phyloP scores from a whole-genome alignment of 2,888 invertebrate species.

The Drosophila kanekoi region DNA sequence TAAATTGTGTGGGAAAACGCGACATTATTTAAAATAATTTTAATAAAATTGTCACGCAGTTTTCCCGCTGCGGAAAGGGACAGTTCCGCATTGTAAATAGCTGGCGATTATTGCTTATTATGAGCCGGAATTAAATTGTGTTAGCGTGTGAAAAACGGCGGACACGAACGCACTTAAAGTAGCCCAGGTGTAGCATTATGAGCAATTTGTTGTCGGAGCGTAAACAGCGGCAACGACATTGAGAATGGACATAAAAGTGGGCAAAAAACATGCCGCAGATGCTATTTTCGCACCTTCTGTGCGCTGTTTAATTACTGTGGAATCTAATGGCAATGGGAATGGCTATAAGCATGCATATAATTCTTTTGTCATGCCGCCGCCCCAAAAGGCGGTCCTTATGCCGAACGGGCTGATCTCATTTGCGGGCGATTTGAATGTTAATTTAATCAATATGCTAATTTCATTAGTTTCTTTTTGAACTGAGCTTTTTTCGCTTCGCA shows the following conservation, averaged over 20 bases:
- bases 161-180: slow-evolving; percentile 56
- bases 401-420: slow-evolving; percentile 43
- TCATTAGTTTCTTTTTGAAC: slow-evolving; percentile 40
- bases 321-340: slow-evolving; percentile 49
- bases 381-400: slow-evolving; percentile 29
- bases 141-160: slow-evolving; percentile 57
- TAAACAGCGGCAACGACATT: slow-evolving; percentile 37
- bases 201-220: slow-evolving; percentile 59
- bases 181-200: slow-evolving; percentile 46
- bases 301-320: slow-evolving; percentile 40
- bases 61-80: slow-evolving; percentile 23
- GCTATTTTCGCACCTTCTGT: slow-evolving; percentile 53
- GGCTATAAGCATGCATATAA: slow-evolving; percentile 34
- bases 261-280: slow-evolving; percentile 26
- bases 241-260: slow-evolving; percentile 32
- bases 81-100: slow-evolving; percentile 53
- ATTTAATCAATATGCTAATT: slow-evolving; percentile 54
- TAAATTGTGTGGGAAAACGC: slow-evolving; percentile 36
- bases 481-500: slow-evolving; percentile 8
- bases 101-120: slow-evolving; percentile 55
- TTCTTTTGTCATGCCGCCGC: slow-evolving; percentile 58
- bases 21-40: slow-evolving; percentile 16
- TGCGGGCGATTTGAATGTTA: slow-evolving; percentile 39
- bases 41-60: slow-evolving; percentile 45
- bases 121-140: slow-evolving; percentile 46